Evolutionary conservation across 2,888 invertebrate species (phyloP), one percentile per base, ranked within the genome.

Genomic region (Aleiodes leptofemur): DNA sequence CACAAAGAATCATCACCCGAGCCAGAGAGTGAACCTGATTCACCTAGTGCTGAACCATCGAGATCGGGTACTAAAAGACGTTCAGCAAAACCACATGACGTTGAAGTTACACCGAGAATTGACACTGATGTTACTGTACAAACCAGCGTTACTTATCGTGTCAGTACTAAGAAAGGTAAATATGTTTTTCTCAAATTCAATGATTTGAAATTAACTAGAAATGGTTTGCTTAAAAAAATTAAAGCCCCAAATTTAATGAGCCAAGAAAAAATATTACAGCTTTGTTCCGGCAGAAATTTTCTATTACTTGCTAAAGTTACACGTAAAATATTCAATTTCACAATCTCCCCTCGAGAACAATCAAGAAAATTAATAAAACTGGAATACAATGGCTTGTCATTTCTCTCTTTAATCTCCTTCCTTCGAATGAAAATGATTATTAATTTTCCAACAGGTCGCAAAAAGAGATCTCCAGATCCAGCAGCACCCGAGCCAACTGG

Each of bases 61-160:
- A 87, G 86, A 77, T 87, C 86, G 48, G 82, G 84, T 64, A 83
- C 87, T 38, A 87, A 86, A 77, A 82, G 88, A 72, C 82, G 88
- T 76, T 88, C 88, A n/a, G 86, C 89, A 1, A 88, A 86, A 77
- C 81, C 82, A 8, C 68, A 57, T 43, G 78, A 61, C 66, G 55
- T 81, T 4, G 51, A 75, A 4, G 81, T 86, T 14, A 88, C 88
- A 13, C 81, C 84, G 0, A 80, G 79, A 51, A 81, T 85, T 14
- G 86, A 86, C 71, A 74, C 74, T 48, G 95, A 94, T 55, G 94
- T 95, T 34, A 93, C 94, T 0, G 95, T 95, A 11, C 94, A 95
- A 83, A 96, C 95, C 0, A 95, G 95, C 85, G 94, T 96, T 3
- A 95, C 95, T 0, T 96, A 94, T 87, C 92, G 94, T 87, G 95